Percentiles rank a stretch among this genome's conserved stretches.
phyloP scores from a whole-genome alignment of 1,140 invertebrate species.

The Metaphire vulgaris region DNA sequence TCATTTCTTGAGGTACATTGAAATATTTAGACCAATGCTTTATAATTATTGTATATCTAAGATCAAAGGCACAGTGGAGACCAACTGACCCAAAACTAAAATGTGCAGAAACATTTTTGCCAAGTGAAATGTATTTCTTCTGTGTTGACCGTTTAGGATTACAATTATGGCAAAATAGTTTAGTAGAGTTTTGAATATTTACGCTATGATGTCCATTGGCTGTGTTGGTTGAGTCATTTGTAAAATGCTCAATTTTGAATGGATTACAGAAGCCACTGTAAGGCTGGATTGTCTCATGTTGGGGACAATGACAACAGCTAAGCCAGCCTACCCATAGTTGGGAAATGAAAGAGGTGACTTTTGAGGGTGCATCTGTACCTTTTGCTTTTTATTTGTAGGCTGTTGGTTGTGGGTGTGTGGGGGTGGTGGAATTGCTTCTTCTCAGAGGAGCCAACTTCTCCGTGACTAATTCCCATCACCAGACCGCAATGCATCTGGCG shows the following conservation, averaged over 20 bases:
- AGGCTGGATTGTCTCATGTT: too few species aligned
- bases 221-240: neutral
- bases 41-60: neutral
- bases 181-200: too few species aligned
- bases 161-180: too few species aligned
- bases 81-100: too few species aligned
- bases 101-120: too few species aligned
- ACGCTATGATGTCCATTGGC: neutral
- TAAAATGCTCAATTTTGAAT: neutral
- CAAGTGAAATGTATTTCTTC: too few species aligned
- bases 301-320: neutral
- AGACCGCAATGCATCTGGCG: neutral
- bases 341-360: neutral
- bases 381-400: neutral
- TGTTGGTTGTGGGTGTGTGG: neutral
- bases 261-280: neutral
- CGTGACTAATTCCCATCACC: neutral
- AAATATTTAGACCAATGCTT: neutral
- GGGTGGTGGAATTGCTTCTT: neutral
- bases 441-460: neutral
- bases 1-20: neutral
- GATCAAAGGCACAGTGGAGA: too few species aligned
- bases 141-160: too few species aligned
- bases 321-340: neutral
- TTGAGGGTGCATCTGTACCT: neutral